Base-by-base conservation (phyloP, 2,888 invertebrate species). In the Sepioteuthis lessoniana region DNA sequence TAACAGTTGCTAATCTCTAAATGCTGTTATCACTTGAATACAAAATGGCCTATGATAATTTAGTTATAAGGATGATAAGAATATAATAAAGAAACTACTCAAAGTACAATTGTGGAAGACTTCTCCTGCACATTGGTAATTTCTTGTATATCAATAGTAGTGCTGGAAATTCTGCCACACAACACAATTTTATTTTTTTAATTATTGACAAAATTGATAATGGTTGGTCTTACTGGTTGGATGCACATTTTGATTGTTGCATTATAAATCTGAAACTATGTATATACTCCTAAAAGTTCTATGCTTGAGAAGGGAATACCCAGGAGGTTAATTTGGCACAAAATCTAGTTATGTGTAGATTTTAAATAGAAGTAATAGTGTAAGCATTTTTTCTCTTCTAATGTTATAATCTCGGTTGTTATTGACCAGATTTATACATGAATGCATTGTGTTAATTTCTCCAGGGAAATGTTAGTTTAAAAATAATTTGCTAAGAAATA, bases 381-480 rank as follows among this genome's bases (percentile, higher is more conserved):
- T 76, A 76, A 76, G 76, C 76, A n/a, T n/a, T 76, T 16, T 76
- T 4, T 35, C 3, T 76, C n/a, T 76, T 10, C 35, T 76, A n/a
- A 76, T 76, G 76, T 10, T 16, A 76, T 35, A 13, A 76, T 76
- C n/a, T 76, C 16, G 4, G 19, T 76, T 76, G n/a, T 76, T 76
- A 76, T 76, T 76, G 76, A 76, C 76, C 76, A 76, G n/a, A 76
- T 76, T 76, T 76, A 10, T 76, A 35, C 76, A 76, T 76, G 25
- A n/a, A 76, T 76, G n/a, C n/a, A 35, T 76, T 76, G 76, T 76
- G 76, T 76, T 76, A 35, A 76, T 76, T 76, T 76, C 76, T n/a
- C 76, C 13, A 76, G n/a, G 76, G 76, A 76, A 76, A 76, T 76
- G 19, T 76, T 76, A 76, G 35, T n/a, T 35, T n/a, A 76, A n/a